Evolutionary conservation across 2,888 invertebrate species (phyloP).

Genomic region (Caradrina clavipalpis): DNA sequence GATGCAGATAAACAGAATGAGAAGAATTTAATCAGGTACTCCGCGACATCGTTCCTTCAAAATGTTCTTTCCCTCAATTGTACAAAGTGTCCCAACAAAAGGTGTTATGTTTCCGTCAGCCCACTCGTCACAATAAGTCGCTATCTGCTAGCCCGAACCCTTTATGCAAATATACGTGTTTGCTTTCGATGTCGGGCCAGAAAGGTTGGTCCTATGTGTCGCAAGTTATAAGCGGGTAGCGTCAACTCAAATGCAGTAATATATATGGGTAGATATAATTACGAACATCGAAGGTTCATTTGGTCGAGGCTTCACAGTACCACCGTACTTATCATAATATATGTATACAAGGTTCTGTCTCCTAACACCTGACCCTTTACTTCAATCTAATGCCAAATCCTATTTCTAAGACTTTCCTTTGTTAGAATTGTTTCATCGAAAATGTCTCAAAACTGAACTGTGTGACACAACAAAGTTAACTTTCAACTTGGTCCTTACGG

Average conservation of each 20-base stretch:
- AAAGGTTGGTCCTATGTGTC: background rate
- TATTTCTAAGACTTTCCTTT: too few relatives aligned
- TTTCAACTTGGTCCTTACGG: constrained; percentile 16
- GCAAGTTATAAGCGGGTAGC: constrained; percentile 18
- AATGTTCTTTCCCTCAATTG: background rate
- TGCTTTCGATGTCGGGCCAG: background rate
- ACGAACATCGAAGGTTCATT: background rate
- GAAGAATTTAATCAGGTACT: background rate
- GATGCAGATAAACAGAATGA: background rate
- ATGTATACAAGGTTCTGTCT: background rate
- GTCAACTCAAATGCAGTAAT: background rate
- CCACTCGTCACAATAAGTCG: constrained; percentile 26
- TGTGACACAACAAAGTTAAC: background rate
- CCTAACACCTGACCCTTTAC: background rate
- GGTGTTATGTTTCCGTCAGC: constrained; percentile 5
- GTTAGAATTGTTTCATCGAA: background rate
- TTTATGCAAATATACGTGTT: constrained; percentile 55
- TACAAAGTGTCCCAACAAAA: constrained; percentile 4
- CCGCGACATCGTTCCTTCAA: background rate
- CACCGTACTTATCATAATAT: too few relatives aligned
- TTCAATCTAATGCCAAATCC: too few relatives aligned
- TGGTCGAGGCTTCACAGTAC: background rate
- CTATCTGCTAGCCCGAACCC: constrained; percentile 27
- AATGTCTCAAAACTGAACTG: background rate
- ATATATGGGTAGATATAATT: background rate